These are phyloP conservation scores for Epinephelus moara DNA, from an alignment of 2,113 vertebrate genomes.

Conservation along the genomic window DNA sequence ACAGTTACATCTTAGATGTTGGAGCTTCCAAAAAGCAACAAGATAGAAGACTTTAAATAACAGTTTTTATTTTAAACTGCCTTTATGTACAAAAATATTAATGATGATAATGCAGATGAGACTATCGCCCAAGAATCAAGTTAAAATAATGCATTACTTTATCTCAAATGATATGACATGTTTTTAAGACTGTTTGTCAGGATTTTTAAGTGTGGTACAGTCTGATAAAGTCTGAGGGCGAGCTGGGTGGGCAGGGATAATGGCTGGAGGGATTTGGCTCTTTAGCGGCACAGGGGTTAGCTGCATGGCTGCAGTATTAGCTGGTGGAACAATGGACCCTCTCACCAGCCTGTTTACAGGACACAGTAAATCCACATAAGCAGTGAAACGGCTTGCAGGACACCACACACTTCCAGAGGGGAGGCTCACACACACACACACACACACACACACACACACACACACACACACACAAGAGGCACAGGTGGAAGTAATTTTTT, in stretches of 20 bases:
- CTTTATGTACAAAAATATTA: background rate
- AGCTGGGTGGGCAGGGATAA: constrained; percentile 51
- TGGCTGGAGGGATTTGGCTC: constrained; percentile 67
- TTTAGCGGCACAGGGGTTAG: constrained; percentile 47
- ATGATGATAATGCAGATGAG: background rate
- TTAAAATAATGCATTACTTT: background rate
- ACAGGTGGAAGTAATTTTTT: constrained; percentile 2
- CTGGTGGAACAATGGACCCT: constrained; percentile 78
- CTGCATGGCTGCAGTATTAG: constrained; percentile 63
- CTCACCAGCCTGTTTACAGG: constrained; percentile 75
- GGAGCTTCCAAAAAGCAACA: background rate
- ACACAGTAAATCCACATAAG: constrained; percentile 77
- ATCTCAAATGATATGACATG: background rate
- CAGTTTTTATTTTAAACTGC: background rate
- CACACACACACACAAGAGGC: background rate
- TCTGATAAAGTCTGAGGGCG: constrained; percentile 15
- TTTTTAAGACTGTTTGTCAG: constrained; percentile 9
- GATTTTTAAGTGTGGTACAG: background rate
- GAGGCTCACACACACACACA: background rate
- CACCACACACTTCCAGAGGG: constrained; percentile 16
- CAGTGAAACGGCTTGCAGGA: constrained; percentile 37
- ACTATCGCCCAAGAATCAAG: background rate
- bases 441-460: background rate
- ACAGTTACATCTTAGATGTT: background rate
- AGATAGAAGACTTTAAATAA: background rate